phyloP scores from a whole-genome alignment of 2,113 vertebrate genomes.

The Pagrus major region DNA sequence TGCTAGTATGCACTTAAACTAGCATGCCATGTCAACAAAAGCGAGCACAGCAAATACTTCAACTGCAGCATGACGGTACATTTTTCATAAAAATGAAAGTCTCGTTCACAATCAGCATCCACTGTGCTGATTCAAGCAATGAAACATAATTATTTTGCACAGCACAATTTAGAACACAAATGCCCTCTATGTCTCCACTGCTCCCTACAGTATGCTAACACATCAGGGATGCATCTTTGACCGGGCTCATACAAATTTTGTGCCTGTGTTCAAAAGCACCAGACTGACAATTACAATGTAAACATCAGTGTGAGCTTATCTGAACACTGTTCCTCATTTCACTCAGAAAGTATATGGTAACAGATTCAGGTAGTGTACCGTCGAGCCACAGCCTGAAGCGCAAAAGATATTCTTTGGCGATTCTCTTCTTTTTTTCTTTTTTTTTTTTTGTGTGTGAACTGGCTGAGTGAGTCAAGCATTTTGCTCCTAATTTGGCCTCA shows the following conservation, averaged over 20 bases:
- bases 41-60: neutral
- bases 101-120: slow-evolving; percentile 26
- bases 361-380: slow-evolving; percentile 10
- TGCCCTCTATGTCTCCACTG: slow-evolving; percentile 27
- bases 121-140: slow-evolving; percentile 32
- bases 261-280: slow-evolving; percentile 23
- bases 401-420: slow-evolving; percentile 30
- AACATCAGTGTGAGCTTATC: neutral
- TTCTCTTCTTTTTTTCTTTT: neutral
- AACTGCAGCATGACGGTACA: neutral
- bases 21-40: slow-evolving; percentile 15
- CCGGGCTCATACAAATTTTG: slow-evolving; percentile 16
- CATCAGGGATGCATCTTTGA: slow-evolving; percentile 30
- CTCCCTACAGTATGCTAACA: slow-evolving; percentile 24
- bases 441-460: slow-evolving; percentile 19
- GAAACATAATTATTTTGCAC: slow-evolving; percentile 33
- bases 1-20: neutral
- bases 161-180: slow-evolving; percentile 47
- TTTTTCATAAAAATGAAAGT: slow-evolving; percentile 22
- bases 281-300: slow-evolving; percentile 24
- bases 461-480: slow-evolving; percentile 50
- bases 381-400: slow-evolving; percentile 16
- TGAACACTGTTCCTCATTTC: neutral
- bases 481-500: slow-evolving; percentile 60
- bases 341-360: neutral